A percentile compares a stretch with the other conserved stretches of the same genome.
Evolutionary conservation across 2,113 vertebrate species (phyloP).

Genomic region (Phyllostomus hastatus): DNA sequence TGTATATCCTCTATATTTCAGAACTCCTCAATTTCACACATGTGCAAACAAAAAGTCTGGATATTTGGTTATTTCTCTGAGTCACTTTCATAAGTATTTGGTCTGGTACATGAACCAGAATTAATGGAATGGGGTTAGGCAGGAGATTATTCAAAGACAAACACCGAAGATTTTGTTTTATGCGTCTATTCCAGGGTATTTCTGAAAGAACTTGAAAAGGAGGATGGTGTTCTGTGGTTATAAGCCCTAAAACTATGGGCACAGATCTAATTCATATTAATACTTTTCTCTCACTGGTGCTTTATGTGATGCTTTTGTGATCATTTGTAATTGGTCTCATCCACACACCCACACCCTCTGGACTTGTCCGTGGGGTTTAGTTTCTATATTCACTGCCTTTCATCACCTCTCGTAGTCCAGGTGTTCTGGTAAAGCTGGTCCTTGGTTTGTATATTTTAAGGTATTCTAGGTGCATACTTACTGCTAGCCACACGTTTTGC

Average conservation of each 20-base stretch:
- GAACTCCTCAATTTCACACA: not conserved
- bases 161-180: not conserved
- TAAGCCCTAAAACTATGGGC: not conserved
- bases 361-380: not conserved
- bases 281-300: not conserved
- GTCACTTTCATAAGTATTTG: not conserved
- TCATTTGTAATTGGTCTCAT: not conserved
- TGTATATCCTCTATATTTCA: not conserved
- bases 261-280: not conserved
- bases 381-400: not conserved
- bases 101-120: not conserved
- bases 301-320: not conserved
- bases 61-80: not conserved
- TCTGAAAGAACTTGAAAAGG: not conserved
- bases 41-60: not conserved
- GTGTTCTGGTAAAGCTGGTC: not conserved
- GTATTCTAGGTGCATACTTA: not conserved
- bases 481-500: conserved; percentile 14
- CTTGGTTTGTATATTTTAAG: not conserved
- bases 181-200: not conserved
- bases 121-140: not conserved
- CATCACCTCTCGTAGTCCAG: not conserved
- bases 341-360: not conserved
- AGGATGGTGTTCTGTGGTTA: not conserved
- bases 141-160: not conserved